Base-by-base conservation (phyloP, 2,113 vertebrate species). In the Peromyscus polionotus region DNA sequence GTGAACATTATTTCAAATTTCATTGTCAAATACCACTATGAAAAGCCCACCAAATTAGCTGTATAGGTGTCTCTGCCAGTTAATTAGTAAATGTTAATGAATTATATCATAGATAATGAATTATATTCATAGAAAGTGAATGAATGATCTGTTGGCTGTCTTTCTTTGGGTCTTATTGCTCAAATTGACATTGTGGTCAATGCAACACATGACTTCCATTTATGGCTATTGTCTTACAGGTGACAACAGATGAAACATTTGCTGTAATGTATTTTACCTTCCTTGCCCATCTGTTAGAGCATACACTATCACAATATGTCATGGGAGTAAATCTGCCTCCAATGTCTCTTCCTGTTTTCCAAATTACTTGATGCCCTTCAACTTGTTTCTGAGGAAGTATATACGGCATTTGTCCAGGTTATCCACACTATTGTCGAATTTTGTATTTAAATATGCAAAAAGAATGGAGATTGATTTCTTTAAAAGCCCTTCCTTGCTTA, bases 41-140 rank as follows among this genome's bases (percentile, higher is more conserved):
- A 96, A 95, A 97, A 45, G 39, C 6, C n/a, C 61, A 24, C 24
- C 51, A 96, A 90, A 97, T 97, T 95, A 96, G 48, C n/a, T 97
- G 93, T 93, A 96, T 96, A 96, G 39, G 31, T 88, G 26, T 89
- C 61, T 95, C 80, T 90, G n/a, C 14, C 57, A 91, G 68, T 88
- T 96, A 96, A 97, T 97, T 94, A 97, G 36, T 93, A 95, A 91
- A 96, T 88, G n/a, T 61, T 96, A 93, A 93, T 98, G 63, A 97
- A 93, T 97, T 97, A 90, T 95, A 88, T 65, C 13, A 22, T 26
- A 72, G 51, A 73, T 94, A 97, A 92, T 96, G 75, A 94, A 88
- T 93, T 95, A 94, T 79, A 89, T 88, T 96, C 87, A 86, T 14
- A 67, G 19, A 88, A 94, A 75, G 80, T 80, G 20, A 95, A 90